phyloP scores from a whole-genome alignment of 2,113 vertebrate genomes.

The Chrysochloris asiatica region DNA sequence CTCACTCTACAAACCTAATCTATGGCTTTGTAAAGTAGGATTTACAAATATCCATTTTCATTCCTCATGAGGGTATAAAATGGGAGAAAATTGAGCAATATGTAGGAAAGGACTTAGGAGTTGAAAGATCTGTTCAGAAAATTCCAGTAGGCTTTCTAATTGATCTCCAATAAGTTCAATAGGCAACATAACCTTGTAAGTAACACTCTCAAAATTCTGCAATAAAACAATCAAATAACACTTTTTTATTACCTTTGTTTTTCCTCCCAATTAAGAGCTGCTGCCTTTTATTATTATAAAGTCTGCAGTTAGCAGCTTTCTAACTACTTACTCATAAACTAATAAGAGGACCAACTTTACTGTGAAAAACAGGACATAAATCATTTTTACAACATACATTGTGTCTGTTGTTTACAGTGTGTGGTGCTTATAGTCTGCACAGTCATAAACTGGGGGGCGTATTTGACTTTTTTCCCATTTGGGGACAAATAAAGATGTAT shows the following conservation, averaged over 20 bases:
- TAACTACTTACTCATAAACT: slow-evolving; percentile 24
- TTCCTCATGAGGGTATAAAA: neutral
- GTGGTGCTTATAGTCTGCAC: neutral
- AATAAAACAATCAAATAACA: slow-evolving; percentile 16
- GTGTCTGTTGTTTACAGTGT: neutral
- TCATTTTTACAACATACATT: neutral
- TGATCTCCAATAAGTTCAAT: neutral
- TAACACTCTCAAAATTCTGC: slow-evolving; percentile 28
- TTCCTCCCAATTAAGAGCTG: neutral
- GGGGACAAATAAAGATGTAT: neutral
- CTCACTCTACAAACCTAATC: neutral
- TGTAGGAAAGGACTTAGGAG: neutral
- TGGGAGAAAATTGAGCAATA: neutral
- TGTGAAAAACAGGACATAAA: neutral
- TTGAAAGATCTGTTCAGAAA: neutral
- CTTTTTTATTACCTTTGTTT: slow-evolving; percentile 7
- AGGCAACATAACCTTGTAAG: neutral
- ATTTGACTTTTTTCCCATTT: neutral
- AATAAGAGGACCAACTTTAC: slow-evolving; percentile 5
- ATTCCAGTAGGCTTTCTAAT: neutral
- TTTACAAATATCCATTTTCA: slow-evolving; percentile 25
- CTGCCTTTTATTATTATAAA: slow-evolving; percentile 24
- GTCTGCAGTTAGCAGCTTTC: neutral
- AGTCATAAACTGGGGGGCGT: neutral
- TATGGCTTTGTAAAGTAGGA: slow-evolving; percentile 22